Evolutionary conservation across 2,888 invertebrate species (phyloP), one percentile per base, ranked within the genome.

Genomic region (Harpalus rufipes): DNA sequence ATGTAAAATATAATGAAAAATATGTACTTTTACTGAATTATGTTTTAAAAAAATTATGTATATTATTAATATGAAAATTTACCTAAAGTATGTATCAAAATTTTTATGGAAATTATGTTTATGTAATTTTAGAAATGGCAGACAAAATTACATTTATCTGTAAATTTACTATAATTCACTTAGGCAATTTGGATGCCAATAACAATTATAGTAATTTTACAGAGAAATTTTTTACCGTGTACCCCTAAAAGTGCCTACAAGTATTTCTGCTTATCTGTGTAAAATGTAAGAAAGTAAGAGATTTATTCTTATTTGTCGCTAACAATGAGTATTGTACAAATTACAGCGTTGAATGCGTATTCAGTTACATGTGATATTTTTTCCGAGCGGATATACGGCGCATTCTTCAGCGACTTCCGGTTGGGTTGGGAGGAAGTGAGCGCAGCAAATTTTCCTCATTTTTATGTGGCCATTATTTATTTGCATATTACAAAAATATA

Each of bases 391-490:
- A 76, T 51, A 76, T 76, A 51, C 44, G 41, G 21, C 44, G 21
- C 76, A 76, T 76, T 76, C 76, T 76, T 63, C 21, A 56, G 76
- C 39, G n/a, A 21, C 44, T 76, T 76, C 76, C 76, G 44, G 44
- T 72, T 44, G 14, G 5, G 72, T 72, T 72, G 32, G 5, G 32
- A 44, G 76, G 76, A 76, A 76, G 56, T 76, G 56, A 76, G 56
- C 51, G 51, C 12, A 76, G 76, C 76, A 21, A 44, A 76, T 76
- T 76, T 76, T 76, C 76, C 10, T 7, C 44, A 51, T 76, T 76
- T 76, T 76, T 76, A 76, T 76, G 76, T 44, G n/a, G 14, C 14
- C 25, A 25, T 76, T 76, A 76, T 76, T 76, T 76, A 51, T 76
- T 51, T 41, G 51, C 76, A 68, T 65, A 59, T 59, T 59, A 65